Base-by-base conservation (phyloP, 2,797 vertebrate species). In the Balearica regulorum region DNA sequence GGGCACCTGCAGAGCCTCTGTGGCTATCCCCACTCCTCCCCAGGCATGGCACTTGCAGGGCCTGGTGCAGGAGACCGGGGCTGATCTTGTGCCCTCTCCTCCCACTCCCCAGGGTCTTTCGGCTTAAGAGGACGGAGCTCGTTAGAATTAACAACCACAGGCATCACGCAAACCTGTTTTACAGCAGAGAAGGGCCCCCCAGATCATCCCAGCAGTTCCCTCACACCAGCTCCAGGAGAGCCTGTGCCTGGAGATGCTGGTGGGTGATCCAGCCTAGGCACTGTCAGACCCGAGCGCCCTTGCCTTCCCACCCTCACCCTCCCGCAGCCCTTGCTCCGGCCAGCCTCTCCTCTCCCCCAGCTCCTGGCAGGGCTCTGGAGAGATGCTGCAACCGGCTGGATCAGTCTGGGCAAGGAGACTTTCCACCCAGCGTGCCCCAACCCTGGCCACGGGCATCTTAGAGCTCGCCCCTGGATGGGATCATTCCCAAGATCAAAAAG, bases 271-370 rank as follows among this genome's bases (percentile, higher is more conserved):
- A 37, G 33, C 8, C 46, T 44, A 5, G 49, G 54, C 43, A 46
- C 3, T 2, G 24, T 0, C 3, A 13, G 64, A 76, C 14, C 17
- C 37, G 31, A 3, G 28, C 0, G 16, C 18, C 2, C 12, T 22
- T 33, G 41, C 31, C 29, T 80, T 48, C 35, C 46, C 21, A 49
- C 10, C 6, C 49, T 46, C 3, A 2, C 7, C 22, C 33, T n/a
- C 55, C 14, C 2, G 2, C 33, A 86, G 88, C 44, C 37, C 15
- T 7, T 1, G 29, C 39, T 76, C 31, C 39, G 22, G 7, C 18
- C 51, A 14, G 11, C 28, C 61, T 37, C 73, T 48, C 53, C n/a
- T 53, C 35, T 28, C 7, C 13, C 37, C n/a, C 1, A 0, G n/a
- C 66, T 62, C 58, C 79, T 8, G 16, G 13, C 35, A 11, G n/a